A percentile compares a stretch with the other conserved stretches of the same genome.
phyloP scores from a whole-genome alignment of 2,888 invertebrate species.

The Agrotis puta region DNA sequence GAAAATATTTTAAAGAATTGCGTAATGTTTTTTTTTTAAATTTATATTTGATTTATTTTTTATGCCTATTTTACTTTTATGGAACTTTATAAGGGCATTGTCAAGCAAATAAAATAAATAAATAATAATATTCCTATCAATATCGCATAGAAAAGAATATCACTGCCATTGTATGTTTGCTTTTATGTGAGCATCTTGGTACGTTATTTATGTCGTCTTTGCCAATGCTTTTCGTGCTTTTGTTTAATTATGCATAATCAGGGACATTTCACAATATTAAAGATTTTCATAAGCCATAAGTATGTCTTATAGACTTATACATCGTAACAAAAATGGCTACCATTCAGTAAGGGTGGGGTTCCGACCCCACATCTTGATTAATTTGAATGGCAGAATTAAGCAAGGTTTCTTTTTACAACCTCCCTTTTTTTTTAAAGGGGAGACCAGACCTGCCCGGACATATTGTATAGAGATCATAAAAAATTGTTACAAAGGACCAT shows the following conservation, averaged over 20 bases:
- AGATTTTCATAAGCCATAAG: not conserved
- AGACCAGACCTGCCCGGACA: no score
- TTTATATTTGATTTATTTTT: conserved; percentile 16
- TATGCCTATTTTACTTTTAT: conserved; percentile 18
- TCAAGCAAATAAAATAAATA: conserved; percentile 39
- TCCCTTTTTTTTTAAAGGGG: no score
- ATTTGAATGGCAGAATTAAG: no score
- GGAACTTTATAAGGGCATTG: conserved; percentile 12
- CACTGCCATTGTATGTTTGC: conserved; percentile 55
- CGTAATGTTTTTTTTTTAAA: conserved; percentile 17
- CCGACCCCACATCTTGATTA: no score
- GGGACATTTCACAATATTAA: conserved; percentile 61
- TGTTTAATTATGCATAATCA: conserved; percentile 74
- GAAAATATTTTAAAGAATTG: conserved; percentile 8
- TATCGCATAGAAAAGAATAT: conserved; percentile 53
- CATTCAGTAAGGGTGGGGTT: no score
- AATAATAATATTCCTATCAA: conserved; percentile 44
- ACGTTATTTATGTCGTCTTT: conserved; percentile 71
- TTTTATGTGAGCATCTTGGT: conserved; percentile 70
- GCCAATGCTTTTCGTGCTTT: conserved; percentile 82
- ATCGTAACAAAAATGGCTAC: no score
- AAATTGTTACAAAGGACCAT: no score
- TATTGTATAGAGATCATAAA: no score
- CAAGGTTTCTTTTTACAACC: no score
- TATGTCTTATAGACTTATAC: not conserved